Evolutionary conservation across 1,140 invertebrate species (phyloP), one percentile per base, ranked within the genome.

Genomic region (Drosophila ficusphila): DNA sequence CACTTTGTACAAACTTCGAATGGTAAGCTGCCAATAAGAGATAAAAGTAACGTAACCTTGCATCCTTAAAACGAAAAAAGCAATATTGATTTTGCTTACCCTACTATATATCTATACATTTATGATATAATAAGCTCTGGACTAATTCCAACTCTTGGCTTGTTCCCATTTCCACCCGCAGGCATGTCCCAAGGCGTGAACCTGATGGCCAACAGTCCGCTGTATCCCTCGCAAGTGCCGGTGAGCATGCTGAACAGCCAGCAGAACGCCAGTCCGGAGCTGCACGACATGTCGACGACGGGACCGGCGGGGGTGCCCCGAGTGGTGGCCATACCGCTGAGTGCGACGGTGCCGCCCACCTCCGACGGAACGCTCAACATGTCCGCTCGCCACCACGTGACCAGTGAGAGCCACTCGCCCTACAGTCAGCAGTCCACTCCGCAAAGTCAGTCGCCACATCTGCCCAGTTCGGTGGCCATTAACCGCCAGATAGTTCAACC

Each of bases 401-500:
- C 85, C 2, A 75, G 85, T 0, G 89, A 89, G 44, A 91, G 79
- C 27, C 90, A 90, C 27, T 91, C 90, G 8, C 73, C 89, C 2
- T 90, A 78, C 27, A 85, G 79, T 46, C 90, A 90, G 33, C 78
- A 82, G 23, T 75, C 79, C 11, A 70, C 89, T 18, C 86, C 90
- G 2, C 90, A 91, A 54, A 91, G 90, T 69, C 81, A 91, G 57
- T 91, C 91, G 27, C 88, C 90, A n/a, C 91, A 91, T 68, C 77
- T 91, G 49, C 83, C 91, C 12, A 83, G 82, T 49, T 75, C 91
- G 11, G 75, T 70, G 29, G 82, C 89, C 21, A 76, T 92, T 7
- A 92, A 73, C 71, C 74, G 91, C n/a, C 91, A 92, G 62, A 90
- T 92, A 42, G 71, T 86, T n/a, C 91, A 91, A 51, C 79, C 89